A percentile compares a stretch with the other conserved stretches of the same genome.
Conservation (phyloP, 2,888 invertebrate genomes). For the Salpingus planirostris region DNA sequence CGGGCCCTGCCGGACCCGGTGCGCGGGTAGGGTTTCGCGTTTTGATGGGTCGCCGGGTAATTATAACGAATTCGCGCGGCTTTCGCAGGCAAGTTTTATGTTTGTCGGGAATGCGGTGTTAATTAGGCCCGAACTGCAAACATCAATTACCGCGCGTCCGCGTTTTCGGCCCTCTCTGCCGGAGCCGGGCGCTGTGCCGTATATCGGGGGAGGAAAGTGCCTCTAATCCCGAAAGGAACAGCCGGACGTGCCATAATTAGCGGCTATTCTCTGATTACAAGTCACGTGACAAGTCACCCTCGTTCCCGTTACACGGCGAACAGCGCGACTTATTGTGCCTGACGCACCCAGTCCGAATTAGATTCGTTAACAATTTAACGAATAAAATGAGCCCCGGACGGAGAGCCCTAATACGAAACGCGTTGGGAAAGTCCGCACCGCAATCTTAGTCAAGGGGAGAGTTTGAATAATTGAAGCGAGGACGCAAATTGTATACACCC, state of each 20-base stretch:
- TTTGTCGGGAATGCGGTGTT: background rate
- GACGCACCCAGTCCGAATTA: constrained; percentile 31
- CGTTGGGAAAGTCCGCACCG: constrained; percentile 13
- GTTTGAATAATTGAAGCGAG: too few species aligned
- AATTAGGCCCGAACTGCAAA: constrained; percentile 1
- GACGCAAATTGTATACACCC: too few species aligned
- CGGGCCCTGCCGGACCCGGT: too few species aligned
- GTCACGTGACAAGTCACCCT: constrained; percentile 35
- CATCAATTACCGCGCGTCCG: constrained; percentile 1
- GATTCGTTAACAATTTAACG: constrained; percentile 30
- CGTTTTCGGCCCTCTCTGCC: background rate
- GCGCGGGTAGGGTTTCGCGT: too few species aligned
- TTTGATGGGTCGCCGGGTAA: too few species aligned
- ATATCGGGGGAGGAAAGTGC: too few species aligned
- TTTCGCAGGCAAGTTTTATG: background rate
- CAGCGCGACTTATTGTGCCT: constrained; percentile 34
- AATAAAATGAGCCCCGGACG: constrained; percentile 10
- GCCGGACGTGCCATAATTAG: constrained; percentile 27
- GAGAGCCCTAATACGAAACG: constrained; percentile 11
- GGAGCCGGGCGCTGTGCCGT: constrained; percentile 2
- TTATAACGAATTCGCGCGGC: too few species aligned
- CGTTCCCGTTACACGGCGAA: constrained; percentile 30
- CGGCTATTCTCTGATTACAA: constrained; percentile 37
- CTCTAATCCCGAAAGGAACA: constrained; percentile 13
- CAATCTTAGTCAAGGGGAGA: too few species aligned